Evolutionary conservation across 1,140 invertebrate genomes (phyloP).

Genomic region (Aleiodes sp.): DNA sequence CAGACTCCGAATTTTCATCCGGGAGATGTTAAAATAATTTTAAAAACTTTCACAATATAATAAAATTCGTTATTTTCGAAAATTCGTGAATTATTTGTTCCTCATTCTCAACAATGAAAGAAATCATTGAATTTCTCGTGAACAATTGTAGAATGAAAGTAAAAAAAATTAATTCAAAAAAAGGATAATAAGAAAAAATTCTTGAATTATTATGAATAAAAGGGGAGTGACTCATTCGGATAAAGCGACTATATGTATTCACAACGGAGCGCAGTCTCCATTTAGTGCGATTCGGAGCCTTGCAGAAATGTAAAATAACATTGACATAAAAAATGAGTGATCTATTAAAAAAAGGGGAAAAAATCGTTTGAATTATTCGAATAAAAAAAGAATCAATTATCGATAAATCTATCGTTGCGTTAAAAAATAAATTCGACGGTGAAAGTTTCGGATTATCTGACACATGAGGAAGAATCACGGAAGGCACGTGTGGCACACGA

Average conservation of each 20-base stretch:
- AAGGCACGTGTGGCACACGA: neutral
- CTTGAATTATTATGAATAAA: too few relatives aligned
- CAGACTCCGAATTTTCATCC: slow-evolving; percentile 5
- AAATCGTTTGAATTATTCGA: neutral
- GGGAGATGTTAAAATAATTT: neutral
- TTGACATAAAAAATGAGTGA: neutral
- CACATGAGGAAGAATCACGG: neutral
- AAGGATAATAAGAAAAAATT: too few relatives aligned
- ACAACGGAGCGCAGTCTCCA: too few relatives aligned
- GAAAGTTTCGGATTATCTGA: neutral
- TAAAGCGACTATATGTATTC: too few relatives aligned
- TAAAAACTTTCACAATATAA: slow-evolving; percentile 19
- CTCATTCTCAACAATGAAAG: too few relatives aligned
- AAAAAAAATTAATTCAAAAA: too few relatives aligned
- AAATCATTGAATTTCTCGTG: too few relatives aligned
- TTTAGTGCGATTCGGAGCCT: too few relatives aligned
- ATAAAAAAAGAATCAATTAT: neutral
- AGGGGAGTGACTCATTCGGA: too few relatives aligned
- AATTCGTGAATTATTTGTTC: too few relatives aligned
- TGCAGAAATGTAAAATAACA: neutral
- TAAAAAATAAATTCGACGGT: too few relatives aligned
- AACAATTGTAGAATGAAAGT: too few relatives aligned
- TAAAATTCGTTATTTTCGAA: neutral
- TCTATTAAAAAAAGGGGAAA: neutral
- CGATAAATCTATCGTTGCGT: neutral